Conservation (phyloP, 1,140 invertebrate species). For the Neodiprion pinetum region DNA sequence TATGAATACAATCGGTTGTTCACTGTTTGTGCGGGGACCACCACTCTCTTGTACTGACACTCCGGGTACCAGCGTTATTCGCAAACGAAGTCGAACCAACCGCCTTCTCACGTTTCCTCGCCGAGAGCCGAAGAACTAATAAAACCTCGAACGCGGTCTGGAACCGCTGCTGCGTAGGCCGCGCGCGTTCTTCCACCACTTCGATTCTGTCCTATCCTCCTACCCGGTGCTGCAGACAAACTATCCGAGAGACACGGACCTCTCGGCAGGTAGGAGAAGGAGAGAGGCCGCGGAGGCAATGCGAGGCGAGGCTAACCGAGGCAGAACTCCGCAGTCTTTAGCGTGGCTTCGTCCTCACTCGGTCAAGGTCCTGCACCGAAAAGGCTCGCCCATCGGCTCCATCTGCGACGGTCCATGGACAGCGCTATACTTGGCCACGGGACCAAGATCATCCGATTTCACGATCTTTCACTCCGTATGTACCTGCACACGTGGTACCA, state of each 20-base stretch:
- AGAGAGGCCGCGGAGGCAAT: slow-evolving; percentile 11
- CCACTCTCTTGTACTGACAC: background rate
- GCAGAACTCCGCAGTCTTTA: slow-evolving; percentile 15
- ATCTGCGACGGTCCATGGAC: slow-evolving; percentile 34
- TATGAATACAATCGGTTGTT: too few relatives aligned
- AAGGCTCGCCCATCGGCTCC: slow-evolving; percentile 31
- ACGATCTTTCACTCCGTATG: background rate
- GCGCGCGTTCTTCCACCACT: slow-evolving; percentile 53
- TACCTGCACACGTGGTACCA: background rate
- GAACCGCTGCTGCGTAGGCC: slow-evolving; percentile 53
- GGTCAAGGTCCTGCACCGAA: slow-evolving; percentile 57
- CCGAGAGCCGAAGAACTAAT: slow-evolving; percentile 60
- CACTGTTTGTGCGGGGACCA: too few relatives aligned
- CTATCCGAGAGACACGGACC: slow-evolving; percentile 29
- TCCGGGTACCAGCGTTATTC: slow-evolving; percentile 1
- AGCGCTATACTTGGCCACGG: slow-evolving; percentile 46
- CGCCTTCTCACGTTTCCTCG: slow-evolving; percentile 33
- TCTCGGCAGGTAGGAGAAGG: slow-evolving; percentile 11
- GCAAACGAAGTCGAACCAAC: background rate
- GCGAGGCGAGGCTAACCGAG: slow-evolving; percentile 13
- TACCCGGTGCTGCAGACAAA: slow-evolving; percentile 27
- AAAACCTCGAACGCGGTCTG: slow-evolving; percentile 54
- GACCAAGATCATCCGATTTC: background rate
- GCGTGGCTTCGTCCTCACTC: slow-evolving; percentile 42
- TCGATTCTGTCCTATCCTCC: slow-evolving; percentile 42